Evolutionary conservation across 2,797 vertebrate species (phyloP).

Genomic region (Linurgus olivaceus): DNA sequence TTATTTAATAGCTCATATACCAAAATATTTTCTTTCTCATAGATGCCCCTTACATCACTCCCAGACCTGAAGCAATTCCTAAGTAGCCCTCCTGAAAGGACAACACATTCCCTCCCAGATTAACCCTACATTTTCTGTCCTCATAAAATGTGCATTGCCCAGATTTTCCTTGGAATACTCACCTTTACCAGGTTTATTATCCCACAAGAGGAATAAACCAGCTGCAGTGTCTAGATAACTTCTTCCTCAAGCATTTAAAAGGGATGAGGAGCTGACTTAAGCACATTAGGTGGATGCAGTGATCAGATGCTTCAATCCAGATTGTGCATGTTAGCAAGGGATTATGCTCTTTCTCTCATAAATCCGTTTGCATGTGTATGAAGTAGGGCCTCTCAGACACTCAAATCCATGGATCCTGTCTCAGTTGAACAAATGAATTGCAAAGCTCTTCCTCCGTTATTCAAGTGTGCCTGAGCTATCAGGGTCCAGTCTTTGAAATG

Average conservation of each 20-base stretch:
- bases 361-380: background rate
- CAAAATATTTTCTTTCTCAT: background rate
- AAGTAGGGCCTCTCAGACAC: background rate
- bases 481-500: background rate
- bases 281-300: background rate
- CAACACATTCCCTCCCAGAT: fast-evolving
- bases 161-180: background rate
- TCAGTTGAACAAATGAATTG: background rate
- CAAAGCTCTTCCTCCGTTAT: background rate
- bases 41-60: background rate
- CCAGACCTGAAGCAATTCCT: background rate
- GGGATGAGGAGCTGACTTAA: background rate
- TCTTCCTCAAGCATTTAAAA: background rate
- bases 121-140: background rate
- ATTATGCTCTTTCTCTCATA: background rate
- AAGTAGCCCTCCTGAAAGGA: background rate
- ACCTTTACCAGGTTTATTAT: background rate
- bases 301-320: background rate
- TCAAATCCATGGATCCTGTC: background rate
- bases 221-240: background rate
- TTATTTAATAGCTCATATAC: background rate
- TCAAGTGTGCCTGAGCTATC: background rate
- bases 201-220: background rate
- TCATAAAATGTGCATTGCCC: background rate
- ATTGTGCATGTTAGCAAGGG: background rate